Base-by-base conservation (phyloP, 2,888 invertebrate species). In the Ceratothoa steindachneri region DNA sequence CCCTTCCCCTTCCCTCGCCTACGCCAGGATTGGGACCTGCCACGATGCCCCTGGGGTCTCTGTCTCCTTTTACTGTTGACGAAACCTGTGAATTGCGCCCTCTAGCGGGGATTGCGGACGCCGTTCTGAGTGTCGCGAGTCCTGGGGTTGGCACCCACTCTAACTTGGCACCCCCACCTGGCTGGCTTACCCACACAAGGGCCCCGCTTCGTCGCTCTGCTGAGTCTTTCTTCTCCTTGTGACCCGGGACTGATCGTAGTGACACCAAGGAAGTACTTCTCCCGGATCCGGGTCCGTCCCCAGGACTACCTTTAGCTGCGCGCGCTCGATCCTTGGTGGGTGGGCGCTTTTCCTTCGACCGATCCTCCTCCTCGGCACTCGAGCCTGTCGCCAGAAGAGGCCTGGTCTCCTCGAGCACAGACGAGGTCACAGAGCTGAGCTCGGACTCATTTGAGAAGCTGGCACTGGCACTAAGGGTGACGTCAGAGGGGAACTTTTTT, bases 141-240 rank as follows among this genome's bases (percentile, higher is more conserved):
- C 67, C 72, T 29, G 78, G 75, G 15, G 69, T 65, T 55, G 78
- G 75, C 65, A 78, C 71, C 75, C 75, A 78, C 75, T 78, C 78
- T 64, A 78, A 73, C 60, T 75, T 75, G 30, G 78, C 73, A 28
- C 78, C 78, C 31, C 78, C 78, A 15, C 78, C 78, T 2, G 78
- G 78, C 30, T 72, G 78, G 65, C 70, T 73, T 27, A 78, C 75
- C 78, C 78, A 78, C 70, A 78, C 78, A 31, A 78, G 60, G 30
- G 53, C 77, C 65, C 72, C 77, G 55, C 73, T 71, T 24, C 66
- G 31, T 4, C 71, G 67, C 30, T 72, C 72, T 27, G 51, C 64
- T 27, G 31, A 4, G 27, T 67, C 22, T 22, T 2, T 67, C 67
- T n/a, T n/a, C n/a, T n/a, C n/a, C n/a, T n/a, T 24, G n/a, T 67